Conservation (phyloP, 2,888 invertebrate species). For the Eupithecia tripunctaria region DNA sequence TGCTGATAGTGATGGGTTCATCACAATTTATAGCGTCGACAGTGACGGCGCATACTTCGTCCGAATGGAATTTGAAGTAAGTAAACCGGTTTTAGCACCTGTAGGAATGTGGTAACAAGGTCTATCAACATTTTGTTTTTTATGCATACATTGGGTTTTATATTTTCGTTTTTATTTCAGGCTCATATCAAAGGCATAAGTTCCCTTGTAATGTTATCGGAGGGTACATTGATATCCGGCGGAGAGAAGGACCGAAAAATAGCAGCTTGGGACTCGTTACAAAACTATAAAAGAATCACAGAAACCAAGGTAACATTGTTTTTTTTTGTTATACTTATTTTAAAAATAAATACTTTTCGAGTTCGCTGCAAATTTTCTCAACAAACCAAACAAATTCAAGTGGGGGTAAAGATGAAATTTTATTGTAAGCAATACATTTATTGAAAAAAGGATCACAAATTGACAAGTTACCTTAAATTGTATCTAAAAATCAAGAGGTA, state of each 20-base stretch:
- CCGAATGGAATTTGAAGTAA: constrained; percentile 93
- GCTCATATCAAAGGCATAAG: constrained; percentile 95
- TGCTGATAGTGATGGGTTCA: constrained; percentile 95
- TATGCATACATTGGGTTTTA: background rate
- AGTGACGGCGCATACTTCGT: constrained; percentile 95
- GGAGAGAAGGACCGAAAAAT: constrained; percentile 96
- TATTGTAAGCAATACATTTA: too few relatives aligned
- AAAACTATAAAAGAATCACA: constrained; percentile 95
- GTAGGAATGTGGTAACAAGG: background rate
- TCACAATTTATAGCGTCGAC: constrained; percentile 95
- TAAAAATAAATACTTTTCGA: background rate
- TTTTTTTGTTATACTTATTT: background rate
- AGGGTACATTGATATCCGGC: constrained; percentile 95
- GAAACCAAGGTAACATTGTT: constrained; percentile 89
- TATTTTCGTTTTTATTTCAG: constrained; percentile 56
- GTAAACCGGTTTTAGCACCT: background rate
- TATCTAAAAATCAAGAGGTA: too few relatives aligned
- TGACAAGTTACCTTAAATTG: too few relatives aligned
- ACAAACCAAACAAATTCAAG: too few relatives aligned
- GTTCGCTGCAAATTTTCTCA: too few relatives aligned
- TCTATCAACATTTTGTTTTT: background rate
- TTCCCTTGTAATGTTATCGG: constrained; percentile 93
- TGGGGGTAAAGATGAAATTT: too few relatives aligned
- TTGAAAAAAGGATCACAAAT: too few relatives aligned
- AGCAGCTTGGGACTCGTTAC: constrained; percentile 95